Conservation (phyloP, 2,888 invertebrate genomes). For the Gastrophysa polygoni region DNA sequence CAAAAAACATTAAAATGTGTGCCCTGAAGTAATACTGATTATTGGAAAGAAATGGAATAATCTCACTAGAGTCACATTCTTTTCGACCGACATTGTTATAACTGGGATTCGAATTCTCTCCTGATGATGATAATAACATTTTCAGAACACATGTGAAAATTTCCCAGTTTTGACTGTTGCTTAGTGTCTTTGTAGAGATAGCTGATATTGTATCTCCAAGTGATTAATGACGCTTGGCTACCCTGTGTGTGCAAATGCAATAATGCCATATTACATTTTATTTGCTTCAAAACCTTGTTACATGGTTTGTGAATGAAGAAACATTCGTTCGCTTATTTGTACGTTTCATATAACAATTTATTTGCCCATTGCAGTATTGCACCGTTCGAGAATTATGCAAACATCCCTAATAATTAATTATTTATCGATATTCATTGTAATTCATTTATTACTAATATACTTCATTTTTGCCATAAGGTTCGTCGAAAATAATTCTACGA, state of each 20-base stretch:
- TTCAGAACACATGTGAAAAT: too few relatives aligned
- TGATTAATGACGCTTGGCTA: too few relatives aligned
- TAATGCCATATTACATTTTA: conserved; percentile 25
- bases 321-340: not conserved
- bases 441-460: not conserved
- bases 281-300: conserved; percentile 18
- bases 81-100: too few relatives aligned
- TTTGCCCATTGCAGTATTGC: not conserved
- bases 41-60: too few relatives aligned
- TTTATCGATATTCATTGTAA: not conserved
- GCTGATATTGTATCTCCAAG: too few relatives aligned
- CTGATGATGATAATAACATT: too few relatives aligned
- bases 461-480: not conserved
- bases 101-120: too few relatives aligned
- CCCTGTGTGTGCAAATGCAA: conserved; percentile 34
- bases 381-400: not conserved
- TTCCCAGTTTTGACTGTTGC: too few relatives aligned
- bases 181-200: too few relatives aligned
- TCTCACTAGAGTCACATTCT: too few relatives aligned
- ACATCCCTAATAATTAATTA: not conserved
- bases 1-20: too few relatives aligned
- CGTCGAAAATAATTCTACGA: not conserved
- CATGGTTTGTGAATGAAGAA: conserved; percentile 30
- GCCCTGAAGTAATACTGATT: too few relatives aligned
- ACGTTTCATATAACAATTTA: conserved; percentile 27